A percentile compares a stretch with the other conserved stretches of the same genome.
Conservation (phyloP, 2,797 vertebrate genomes). For the Acanthiza pusilla region DNA sequence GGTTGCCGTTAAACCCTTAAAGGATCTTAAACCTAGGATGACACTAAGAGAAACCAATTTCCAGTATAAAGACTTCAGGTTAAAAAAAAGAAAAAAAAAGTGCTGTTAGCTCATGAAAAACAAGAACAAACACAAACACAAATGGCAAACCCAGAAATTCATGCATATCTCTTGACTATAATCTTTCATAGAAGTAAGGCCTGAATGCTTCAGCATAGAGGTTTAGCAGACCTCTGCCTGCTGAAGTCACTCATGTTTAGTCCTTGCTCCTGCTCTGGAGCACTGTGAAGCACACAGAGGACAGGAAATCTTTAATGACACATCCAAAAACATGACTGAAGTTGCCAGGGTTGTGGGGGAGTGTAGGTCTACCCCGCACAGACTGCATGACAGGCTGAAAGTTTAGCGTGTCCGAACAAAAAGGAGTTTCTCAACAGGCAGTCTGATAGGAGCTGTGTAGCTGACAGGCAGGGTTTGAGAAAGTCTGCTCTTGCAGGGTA, state of each 20-base stretch:
- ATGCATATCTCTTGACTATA: not conserved
- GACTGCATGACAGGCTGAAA: not conserved
- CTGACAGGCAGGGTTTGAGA: not conserved
- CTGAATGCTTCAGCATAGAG: not conserved
- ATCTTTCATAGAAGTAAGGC: not conserved
- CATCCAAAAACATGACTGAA: not conserved
- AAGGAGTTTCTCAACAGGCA: not conserved
- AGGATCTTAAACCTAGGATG: not conserved
- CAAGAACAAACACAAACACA: not conserved
- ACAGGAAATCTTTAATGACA: not conserved
- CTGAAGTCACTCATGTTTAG: not conserved
- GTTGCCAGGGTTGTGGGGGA: not conserved
- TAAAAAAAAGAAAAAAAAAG: not conserved
- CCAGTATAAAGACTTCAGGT: not conserved
- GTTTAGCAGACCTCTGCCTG: not conserved
- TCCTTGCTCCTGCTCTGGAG: not conserved
- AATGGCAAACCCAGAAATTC: not conserved
- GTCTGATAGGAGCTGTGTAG: not conserved
- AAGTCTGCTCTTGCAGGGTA: not conserved
- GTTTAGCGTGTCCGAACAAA: not conserved
- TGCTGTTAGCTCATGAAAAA: not conserved
- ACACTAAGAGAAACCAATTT: not conserved
- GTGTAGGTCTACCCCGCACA: not conserved
- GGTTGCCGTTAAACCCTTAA: not conserved
- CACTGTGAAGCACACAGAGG: not conserved